These are phyloP conservation scores for Ctenoplectra terminalis DNA, from an alignment of 1,140 invertebrate genomes.

Conservation along the genomic window DNA sequence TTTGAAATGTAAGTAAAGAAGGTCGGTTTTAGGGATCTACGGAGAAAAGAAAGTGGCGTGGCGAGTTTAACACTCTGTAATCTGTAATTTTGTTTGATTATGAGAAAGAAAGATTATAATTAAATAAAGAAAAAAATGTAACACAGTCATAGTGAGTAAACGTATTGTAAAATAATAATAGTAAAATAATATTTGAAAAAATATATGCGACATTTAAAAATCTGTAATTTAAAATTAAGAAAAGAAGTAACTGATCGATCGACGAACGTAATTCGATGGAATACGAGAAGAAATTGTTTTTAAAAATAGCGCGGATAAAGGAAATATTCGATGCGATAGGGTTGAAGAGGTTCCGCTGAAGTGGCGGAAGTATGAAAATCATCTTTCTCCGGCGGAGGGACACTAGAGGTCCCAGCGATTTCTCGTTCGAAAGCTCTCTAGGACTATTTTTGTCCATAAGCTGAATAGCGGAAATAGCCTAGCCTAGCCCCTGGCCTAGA, in stretches of 20 bases:
- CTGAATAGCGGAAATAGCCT: constrained; percentile 76
- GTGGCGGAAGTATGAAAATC: constrained; percentile 24
- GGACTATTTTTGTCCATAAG: constrained; percentile 77
- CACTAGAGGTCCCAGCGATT: constrained; percentile 40
- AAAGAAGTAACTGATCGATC: no score
- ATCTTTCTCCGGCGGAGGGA: constrained; percentile 18
- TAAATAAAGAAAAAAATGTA: no score
- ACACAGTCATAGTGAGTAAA: no score
- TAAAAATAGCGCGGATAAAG: background rate
- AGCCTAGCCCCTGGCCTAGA: constrained; percentile 80
- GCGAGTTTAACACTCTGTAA: no score
- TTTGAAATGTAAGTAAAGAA: no score
- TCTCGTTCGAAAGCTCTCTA: constrained; percentile 57
- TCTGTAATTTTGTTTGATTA: no score
- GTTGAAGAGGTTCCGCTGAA: background rate
- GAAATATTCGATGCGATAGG: background rate
- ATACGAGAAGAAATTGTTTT: background rate
- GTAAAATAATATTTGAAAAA: no score
- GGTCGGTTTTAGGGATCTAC: no score
- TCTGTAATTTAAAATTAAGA: background rate
- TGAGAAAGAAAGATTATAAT: no score
- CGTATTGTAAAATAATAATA: no score
- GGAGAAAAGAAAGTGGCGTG: no score
- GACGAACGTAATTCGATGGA: background rate
- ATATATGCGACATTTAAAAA: no score